Evolutionary conservation across 2,797 vertebrate genomes (phyloP).

Genomic region (Muraenolepis orangiensis): DNA sequence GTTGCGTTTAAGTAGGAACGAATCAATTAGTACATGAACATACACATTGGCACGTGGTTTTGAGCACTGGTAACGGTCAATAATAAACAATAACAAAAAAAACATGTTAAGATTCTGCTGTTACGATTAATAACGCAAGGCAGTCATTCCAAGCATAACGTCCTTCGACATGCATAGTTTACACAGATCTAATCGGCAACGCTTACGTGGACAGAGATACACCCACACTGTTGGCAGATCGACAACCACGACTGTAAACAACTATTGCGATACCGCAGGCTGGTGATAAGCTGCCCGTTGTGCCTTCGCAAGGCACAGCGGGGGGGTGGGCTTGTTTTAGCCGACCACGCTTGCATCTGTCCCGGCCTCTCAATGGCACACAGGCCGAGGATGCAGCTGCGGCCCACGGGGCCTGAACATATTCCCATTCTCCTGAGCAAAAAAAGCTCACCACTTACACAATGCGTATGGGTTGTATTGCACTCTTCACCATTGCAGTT

Average conservation of each 20-base stretch:
- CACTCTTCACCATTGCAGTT: neutral
- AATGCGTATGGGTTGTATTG: neutral
- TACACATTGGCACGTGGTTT: neutral
- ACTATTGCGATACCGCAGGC: neutral
- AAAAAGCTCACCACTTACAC: neutral
- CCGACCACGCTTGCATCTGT: conserved; percentile 29
- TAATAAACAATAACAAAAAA: neutral
- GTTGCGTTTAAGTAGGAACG: neutral
- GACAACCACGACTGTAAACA: too few relatives aligned
- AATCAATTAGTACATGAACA: neutral
- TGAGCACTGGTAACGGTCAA: neutral
- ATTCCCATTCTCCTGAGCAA: conserved; percentile 39
- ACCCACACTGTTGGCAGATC: too few relatives aligned
- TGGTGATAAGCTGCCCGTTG: neutral
- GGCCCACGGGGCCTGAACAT: conserved; percentile 52
- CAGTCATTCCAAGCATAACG: neutral
- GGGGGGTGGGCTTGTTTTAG: conserved; percentile 18
- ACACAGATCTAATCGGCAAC: neutral
- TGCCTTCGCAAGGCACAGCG: neutral
- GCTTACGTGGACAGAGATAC: neutral
- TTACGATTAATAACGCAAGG: neutral
- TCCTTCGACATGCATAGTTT: neutral
- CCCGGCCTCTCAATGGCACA: conserved; percentile 43
- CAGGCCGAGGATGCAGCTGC: conserved; percentile 57
- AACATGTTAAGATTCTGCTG: neutral